Evolutionary conservation across 2,888 invertebrate genomes (phyloP).

Genomic region (Linhomoeus sp.): DNA sequence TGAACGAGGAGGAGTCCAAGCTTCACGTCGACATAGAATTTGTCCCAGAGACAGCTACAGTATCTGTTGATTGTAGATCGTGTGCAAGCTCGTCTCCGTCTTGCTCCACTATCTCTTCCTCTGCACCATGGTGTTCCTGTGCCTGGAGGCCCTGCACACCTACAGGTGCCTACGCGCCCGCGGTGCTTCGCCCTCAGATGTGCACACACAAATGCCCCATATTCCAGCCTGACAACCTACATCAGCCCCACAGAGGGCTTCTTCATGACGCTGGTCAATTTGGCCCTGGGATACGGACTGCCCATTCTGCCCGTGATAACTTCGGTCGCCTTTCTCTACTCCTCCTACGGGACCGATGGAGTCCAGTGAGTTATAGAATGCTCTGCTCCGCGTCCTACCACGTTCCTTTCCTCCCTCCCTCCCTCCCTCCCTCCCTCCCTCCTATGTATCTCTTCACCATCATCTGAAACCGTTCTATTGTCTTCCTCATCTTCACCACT

Average conservation of each 20-base stretch:
- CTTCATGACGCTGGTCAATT: neutral
- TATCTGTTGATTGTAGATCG: neutral
- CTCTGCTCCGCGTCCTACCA: neutral
- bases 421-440: too few species aligned
- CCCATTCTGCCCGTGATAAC: neutral
- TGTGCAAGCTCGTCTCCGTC: neutral
- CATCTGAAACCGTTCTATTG: too few species aligned
- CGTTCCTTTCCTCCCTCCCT: neutral
- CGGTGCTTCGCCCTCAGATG: too few species aligned
- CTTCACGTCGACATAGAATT: too few species aligned
- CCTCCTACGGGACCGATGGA: neutral
- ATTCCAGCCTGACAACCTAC: slow-evolving; percentile 3
- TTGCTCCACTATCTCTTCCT: slow-evolving; percentile 1
- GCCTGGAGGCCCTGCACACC: slow-evolving; percentile 3
- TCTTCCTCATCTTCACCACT: too few species aligned
- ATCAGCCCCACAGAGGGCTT: neutral
- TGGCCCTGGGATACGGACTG: neutral
- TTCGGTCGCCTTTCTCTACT: neutral
- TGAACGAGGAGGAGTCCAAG: too few species aligned
- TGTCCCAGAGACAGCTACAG: too few species aligned
- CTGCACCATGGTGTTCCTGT: neutral
- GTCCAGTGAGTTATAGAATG: slow-evolving; percentile 3
- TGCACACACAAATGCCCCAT: too few species aligned
- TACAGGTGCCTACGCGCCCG: slow-evolving; percentile 2
- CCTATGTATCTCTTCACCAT: too few species aligned